Evolutionary conservation across 2,797 vertebrate species (phyloP).

Genomic region (Carcharodon carcharias): DNA sequence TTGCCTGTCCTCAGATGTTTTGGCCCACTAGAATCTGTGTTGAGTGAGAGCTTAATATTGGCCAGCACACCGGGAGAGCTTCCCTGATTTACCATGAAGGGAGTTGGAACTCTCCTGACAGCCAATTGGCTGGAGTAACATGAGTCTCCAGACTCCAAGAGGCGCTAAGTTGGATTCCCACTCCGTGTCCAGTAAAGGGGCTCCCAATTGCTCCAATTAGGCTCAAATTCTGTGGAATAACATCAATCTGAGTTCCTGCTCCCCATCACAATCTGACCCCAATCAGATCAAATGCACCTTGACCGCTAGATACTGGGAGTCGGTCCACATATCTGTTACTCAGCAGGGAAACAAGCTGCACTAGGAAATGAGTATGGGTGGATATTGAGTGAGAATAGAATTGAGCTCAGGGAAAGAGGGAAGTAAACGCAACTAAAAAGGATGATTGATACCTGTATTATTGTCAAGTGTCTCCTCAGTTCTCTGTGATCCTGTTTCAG

Average conservation of each 20-base stretch:
- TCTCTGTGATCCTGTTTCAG: neutral
- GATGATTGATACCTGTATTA: too few species aligned
- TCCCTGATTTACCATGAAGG: neutral
- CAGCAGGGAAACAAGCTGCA: too few species aligned
- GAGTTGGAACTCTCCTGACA: neutral
- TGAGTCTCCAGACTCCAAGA: too few species aligned
- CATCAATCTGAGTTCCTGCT: neutral
- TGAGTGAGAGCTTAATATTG: too few species aligned
- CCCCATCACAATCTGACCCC: neutral
- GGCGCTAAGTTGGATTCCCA: too few species aligned
- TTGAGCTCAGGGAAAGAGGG: neutral
- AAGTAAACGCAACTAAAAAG: too few species aligned
- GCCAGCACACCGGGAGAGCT: too few species aligned
- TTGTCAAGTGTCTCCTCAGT: neutral
- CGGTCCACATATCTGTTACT: too few species aligned
- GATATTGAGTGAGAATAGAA: neutral
- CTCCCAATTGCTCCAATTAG: neutral
- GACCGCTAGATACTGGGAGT: too few species aligned
- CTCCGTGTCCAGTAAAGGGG: neutral
- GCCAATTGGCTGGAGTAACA: neutral
- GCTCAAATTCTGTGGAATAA: neutral
- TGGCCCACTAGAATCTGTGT: too few species aligned
- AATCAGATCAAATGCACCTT: neutral
- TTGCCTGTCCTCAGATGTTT: too few species aligned
- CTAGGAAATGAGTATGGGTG: neutral